Evolutionary conservation across 2,113 vertebrate genomes (phyloP).

Genomic region (Ciconia maguari): DNA sequence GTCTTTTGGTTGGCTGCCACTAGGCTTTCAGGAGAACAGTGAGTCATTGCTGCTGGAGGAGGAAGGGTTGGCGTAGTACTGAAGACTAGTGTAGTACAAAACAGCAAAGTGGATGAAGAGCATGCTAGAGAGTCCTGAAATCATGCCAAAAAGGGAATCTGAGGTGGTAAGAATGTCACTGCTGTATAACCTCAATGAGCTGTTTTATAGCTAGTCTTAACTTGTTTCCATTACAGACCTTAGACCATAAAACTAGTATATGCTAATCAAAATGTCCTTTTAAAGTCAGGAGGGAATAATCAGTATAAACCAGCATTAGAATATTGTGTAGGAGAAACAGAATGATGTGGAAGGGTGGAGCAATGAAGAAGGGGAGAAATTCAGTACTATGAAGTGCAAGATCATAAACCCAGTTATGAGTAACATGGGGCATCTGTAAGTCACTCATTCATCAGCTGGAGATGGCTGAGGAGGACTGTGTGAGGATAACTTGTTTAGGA

Average conservation of each 20-base stretch:
- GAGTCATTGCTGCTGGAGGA: not conserved
- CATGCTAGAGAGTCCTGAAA: not conserved
- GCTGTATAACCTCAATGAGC: not conserved
- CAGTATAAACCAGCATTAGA: not conserved
- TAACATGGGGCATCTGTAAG: not conserved
- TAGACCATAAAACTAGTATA: not conserved
- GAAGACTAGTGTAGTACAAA: not conserved
- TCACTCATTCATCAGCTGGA: not conserved
- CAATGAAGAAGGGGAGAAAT: not conserved
- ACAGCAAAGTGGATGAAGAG: not conserved
- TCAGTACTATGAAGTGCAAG: not conserved
- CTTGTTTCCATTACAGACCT: not conserved
- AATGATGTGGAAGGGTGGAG: not conserved
- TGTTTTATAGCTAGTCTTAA: not conserved
- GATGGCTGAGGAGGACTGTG: not conserved
- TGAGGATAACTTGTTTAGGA: not conserved
- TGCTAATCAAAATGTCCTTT: not conserved
- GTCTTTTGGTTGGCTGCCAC: not conserved
- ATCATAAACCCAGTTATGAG: not conserved
- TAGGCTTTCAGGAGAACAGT: not conserved
- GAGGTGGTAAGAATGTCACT: not conserved
- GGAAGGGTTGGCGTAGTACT: not conserved
- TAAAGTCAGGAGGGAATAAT: not conserved
- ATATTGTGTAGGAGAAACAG: fast-evolving
- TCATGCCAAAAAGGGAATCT: not conserved